A percentile compares a stretch with the other conserved stretches of the same genome.
Evolutionary conservation across 1,140 invertebrate genomes (phyloP).

Genomic region (Hyposmocoma kahamanoa): DNA sequence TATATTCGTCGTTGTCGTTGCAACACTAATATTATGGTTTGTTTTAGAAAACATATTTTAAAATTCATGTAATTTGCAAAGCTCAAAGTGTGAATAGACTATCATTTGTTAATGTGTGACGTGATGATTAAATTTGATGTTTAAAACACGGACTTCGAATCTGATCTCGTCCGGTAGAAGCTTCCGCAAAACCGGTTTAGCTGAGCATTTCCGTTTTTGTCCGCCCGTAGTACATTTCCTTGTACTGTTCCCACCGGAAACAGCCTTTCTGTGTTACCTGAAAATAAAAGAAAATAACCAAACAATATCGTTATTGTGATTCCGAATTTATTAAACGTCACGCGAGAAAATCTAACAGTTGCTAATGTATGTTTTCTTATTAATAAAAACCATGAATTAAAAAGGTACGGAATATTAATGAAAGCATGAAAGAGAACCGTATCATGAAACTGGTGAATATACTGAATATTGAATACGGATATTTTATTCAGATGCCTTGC

Average conservation of each 20-base stretch:
- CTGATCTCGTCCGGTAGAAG: no score
- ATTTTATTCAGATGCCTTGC: no score
- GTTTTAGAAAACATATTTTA: no score
- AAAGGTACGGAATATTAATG: background rate
- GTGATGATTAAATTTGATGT: no score
- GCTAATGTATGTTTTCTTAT: constrained; percentile 9
- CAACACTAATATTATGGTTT: no score
- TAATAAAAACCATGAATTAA: constrained; percentile 2
- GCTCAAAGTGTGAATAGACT: no score
- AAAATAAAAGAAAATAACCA: constrained; percentile 26
- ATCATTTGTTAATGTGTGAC: no score
- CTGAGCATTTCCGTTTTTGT: constrained; percentile 39
- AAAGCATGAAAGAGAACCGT: background rate
- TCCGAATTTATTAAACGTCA: constrained; percentile 15
- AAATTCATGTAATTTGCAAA: no score
- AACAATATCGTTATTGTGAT: no score
- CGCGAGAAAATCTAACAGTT: constrained; percentile 7
- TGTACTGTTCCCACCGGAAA: constrained; percentile 46
- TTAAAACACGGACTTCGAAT: no score
- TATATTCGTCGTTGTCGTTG: no score
- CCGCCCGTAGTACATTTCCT: constrained; percentile 48
- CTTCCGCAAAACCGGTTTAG: constrained; percentile 34
- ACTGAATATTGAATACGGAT: background rate
- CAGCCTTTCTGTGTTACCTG: constrained; percentile 48
- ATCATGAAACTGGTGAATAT: background rate